These are phyloP conservation scores for Melitaea cinxia DNA, from an alignment of 1,140 invertebrate species.

Conservation along the genomic window DNA sequence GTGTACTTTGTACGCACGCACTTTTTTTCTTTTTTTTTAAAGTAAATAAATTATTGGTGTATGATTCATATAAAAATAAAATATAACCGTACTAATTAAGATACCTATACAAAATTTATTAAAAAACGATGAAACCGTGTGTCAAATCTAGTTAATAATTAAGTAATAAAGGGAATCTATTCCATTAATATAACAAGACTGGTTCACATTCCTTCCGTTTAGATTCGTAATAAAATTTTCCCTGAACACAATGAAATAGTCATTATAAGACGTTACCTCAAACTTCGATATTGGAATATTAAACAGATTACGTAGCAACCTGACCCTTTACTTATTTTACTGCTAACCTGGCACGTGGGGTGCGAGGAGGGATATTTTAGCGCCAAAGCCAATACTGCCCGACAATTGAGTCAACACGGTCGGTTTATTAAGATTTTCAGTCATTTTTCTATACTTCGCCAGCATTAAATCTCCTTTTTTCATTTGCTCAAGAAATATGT, in stretches of 20 bases:
- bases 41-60: too few species aligned
- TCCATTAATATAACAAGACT: background rate
- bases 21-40: too few species aligned
- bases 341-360: constrained; percentile 64
- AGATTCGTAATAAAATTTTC: background rate
- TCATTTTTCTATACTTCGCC: constrained; percentile 68
- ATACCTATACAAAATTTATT: too few species aligned
- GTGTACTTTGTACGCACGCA: too few species aligned
- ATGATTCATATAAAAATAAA: too few species aligned
- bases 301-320: constrained; percentile 31
- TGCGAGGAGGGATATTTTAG: constrained; percentile 60
- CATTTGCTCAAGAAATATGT: constrained; percentile 69
- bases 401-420: constrained; percentile 66
- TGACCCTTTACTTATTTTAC: constrained; percentile 30
- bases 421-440: constrained; percentile 60
- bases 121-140: too few species aligned
- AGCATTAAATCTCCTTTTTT: constrained; percentile 69
- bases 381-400: constrained; percentile 61
- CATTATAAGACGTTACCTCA: constrained; percentile 8
- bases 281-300: constrained; percentile 29
- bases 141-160: too few species aligned
- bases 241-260: constrained; percentile 3
- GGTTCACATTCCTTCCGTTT: background rate
- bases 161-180: too few species aligned
- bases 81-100: too few species aligned